Base-by-base conservation (phyloP, 2,113 vertebrate species). In the Aphyosemion australe region DNA sequence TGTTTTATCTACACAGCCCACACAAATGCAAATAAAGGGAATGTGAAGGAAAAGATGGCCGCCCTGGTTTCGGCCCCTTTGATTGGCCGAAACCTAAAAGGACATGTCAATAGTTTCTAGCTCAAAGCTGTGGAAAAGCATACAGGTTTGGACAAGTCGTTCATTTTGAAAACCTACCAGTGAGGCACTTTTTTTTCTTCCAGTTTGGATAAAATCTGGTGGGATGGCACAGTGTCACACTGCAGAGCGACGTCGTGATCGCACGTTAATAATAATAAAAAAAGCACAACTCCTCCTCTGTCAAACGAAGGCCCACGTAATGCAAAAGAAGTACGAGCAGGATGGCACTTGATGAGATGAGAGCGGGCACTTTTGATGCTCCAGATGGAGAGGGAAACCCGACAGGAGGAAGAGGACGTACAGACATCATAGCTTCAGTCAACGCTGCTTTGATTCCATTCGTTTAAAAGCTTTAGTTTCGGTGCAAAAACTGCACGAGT, bases 101-200 rank as follows among this genome's bases (percentile, higher is more conserved):
- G 45, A 42, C 15, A n/a, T 10, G 8, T 50, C 58, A 55, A 39
- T 19, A 37, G 12, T n/a, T 45, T 66, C 15, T 20, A 60, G 43
- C 50, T 42, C n/a, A 65, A 10, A 19, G 20, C 48, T 67, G 14
- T 18, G 46, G 31, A 34, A 63, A 37, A n/a, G 49, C 47, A 37
- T 14, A 41, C 1, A 1, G 19, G 34, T 37, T 51, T 13, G 8
- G 20, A 51, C 61, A 47, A 53, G 55, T 19, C 5, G 16, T 48
- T 55, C 31, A 10, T 49, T 65, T 61, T 50, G 5, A 54, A 71
- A 67, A 81, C 32, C 69, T 48, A 48, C 50, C 34, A 43, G 16
- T 21, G 83, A 89, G 88, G 84, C 86, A 89, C 88, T 90, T 87
- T 76, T 76, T 45, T 78, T 74, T 31, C 15, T 10, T 70, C 72